Base-by-base conservation (phyloP, 2,888 invertebrate genomes). In the Mesorhabditis sp. region DNA sequence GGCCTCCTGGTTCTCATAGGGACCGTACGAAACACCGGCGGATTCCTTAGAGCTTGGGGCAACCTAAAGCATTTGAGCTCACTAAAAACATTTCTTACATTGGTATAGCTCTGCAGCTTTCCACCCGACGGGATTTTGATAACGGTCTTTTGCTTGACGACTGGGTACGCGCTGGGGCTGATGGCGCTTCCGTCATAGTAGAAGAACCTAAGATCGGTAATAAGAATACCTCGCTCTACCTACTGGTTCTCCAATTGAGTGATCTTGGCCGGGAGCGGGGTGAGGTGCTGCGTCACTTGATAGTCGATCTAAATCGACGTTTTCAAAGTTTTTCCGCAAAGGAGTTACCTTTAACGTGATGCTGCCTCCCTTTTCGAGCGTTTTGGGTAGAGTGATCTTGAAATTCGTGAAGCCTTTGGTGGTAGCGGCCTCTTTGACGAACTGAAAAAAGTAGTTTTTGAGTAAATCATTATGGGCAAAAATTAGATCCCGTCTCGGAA, bases 231-330 rank as follows among this genome's bases (percentile, higher is more conserved):
- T 64, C 15, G 43, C 76, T 65, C 28, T 45, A 66, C 79, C 74
- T 67, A 84, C 80, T 99, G 98, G 82, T 93, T 93, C 83, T 98
- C 97, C 74, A 92, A 91, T 86, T 98, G 98, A 0, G 91, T 90
- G 73, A 98, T 95, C 79, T 91, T 90, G 7, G 90, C 91, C 2
- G 98, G 98, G 87, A 92, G 92, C 0, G 97, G 93, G 45, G 88
- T 86, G 44, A 96, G 88, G 15, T 90, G 89, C 85, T 93, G 92
- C 0, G 92, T 91, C 67, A 91, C 90, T 0, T 93, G 90, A 6
- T 90, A 89, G 84, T 94, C 93, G 0, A 93, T 87, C 58, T 50
- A 50, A 50, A 50, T 13, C 10, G n/a, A 50, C n/a, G 58, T 13
- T 50, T 50, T n/a, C 7, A 50, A 50, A 50, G n/a, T n/a, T 13